Percentiles rank a stretch among this genome's conserved stretches.
Evolutionary conservation across 37 sponge, comb jelly and placozoan genomes (phyloP).

Genomic region (Spongia lamella): DNA sequence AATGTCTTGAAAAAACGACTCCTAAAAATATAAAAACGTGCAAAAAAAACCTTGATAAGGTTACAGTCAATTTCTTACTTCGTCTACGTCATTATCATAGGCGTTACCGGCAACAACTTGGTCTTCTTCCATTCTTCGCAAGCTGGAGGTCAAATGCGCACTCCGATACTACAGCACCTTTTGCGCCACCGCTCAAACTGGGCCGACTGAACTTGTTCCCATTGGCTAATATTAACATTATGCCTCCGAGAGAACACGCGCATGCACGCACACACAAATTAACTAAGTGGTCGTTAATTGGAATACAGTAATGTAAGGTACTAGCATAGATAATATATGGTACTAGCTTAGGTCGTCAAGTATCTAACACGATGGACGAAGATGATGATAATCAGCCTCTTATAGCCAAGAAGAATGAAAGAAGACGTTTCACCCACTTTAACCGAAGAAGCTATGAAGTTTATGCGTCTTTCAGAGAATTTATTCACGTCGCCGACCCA

Average conservation of each 20-base stretch:
- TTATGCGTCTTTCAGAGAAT: too few relatives aligned
- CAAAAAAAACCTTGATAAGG: not conserved
- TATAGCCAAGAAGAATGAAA: too few relatives aligned
- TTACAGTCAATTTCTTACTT: conserved; percentile 7
- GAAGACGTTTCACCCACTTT: too few relatives aligned
- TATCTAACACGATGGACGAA: too few relatives aligned
- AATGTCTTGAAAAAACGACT: conserved; percentile 91
- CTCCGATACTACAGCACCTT: too few relatives aligned
- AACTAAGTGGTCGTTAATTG: not conserved
- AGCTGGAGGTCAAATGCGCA: not conserved
- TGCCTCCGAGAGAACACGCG: not conserved
- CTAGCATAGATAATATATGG: not conserved
- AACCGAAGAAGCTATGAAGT: too few relatives aligned
- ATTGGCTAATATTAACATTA: not conserved
- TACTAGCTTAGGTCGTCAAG: too few relatives aligned
- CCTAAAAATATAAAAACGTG: conserved; percentile 20
- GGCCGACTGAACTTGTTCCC: not conserved
- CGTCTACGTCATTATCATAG: conserved; percentile 40
- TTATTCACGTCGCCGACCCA: too few relatives aligned
- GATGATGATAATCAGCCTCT: too few relatives aligned
- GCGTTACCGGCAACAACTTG: conserved; percentile 62
- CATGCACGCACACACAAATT: not conserved
- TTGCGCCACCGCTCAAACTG: not conserved
- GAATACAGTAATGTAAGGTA: not conserved
- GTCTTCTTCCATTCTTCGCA: conserved; percentile 39